Percentiles rank a stretch among this genome's conserved stretches.
phyloP scores from a whole-genome alignment of 1,140 invertebrate genomes.

The Diprion similis region DNA sequence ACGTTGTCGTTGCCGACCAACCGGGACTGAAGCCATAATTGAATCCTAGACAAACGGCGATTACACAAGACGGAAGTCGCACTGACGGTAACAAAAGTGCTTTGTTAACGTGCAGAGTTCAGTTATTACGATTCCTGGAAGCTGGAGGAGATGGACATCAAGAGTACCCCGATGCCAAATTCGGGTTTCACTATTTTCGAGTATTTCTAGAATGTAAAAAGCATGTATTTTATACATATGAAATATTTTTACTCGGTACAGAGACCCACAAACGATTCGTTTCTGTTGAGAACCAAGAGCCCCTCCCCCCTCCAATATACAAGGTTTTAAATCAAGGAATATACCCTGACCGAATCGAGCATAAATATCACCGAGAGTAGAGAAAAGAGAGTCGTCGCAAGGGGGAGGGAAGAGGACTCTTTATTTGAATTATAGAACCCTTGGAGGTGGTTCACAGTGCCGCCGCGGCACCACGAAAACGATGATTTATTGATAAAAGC shows the following conservation, averaged over 20 bases:
- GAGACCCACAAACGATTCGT: too few relatives aligned
- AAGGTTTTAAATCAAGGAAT: not conserved
- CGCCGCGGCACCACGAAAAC: not conserved
- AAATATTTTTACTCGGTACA: too few relatives aligned
- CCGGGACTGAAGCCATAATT: slow-evolving; percentile 33
- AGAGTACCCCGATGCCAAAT: too few relatives aligned
- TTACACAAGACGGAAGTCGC: slow-evolving; percentile 43
- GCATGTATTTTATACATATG: too few relatives aligned
- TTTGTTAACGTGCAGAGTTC: not conserved
- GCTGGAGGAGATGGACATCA: not conserved
- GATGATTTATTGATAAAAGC: too few relatives aligned
- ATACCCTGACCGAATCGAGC: not conserved
- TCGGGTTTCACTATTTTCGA: too few relatives aligned
- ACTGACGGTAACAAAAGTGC: not conserved
- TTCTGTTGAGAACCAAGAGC: too few relatives aligned
- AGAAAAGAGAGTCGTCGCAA: not conserved
- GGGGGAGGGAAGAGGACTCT: not conserved
- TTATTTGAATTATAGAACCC: not conserved
- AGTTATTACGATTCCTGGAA: not conserved
- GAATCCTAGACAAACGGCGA: slow-evolving; percentile 39
- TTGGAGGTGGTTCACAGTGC: not conserved
- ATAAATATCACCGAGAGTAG: not conserved
- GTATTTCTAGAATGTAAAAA: too few relatives aligned
- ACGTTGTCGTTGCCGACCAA: too few relatives aligned
- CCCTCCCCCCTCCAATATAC: not conserved